Evolutionary conservation across 1,140 invertebrate genomes (phyloP), one percentile per base, ranked within the genome.

Genomic region (Trichogramma pretiosum): DNA sequence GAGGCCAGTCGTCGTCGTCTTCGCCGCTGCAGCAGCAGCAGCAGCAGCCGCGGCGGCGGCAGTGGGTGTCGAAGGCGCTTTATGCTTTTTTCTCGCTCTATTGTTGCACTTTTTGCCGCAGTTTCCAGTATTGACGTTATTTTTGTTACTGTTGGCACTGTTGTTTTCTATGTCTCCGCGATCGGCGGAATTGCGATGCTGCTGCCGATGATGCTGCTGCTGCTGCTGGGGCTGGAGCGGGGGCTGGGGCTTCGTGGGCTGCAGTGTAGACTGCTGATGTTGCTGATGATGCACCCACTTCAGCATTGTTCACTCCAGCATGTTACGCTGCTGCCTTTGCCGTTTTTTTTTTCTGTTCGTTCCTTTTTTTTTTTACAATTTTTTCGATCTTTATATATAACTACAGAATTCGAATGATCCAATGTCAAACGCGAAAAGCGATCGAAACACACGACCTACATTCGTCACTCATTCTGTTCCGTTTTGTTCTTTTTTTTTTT

Each of bases 281-380:
- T 16, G 35, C 17, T 43, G 48, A 33, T 71, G 66, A 48, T 68
- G 67, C 40, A 69, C 67, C 67, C 67, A 72, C 67, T 72, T 72
- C 58, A 72, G 60, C 69, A 72, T 72, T 48, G 43, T 54, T 39
- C 49, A n/a, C n/a, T n/a, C n/a, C n/a, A n/a, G n/a, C n/a, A n/a
- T n/a, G n/a, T n/a, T n/a, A n/a, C n/a, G n/a, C n/a, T n/a, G n/a
- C n/a, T n/a, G n/a, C n/a, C n/a, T n/a, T n/a, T n/a, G n/a, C n/a
- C n/a, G n/a, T n/a, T n/a, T 8, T 21, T 14, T 21, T 18, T 42
- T n/a, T 5, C 16, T n/a, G 32, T n/a, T 34, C 14, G 5, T 34
- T 34, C 32, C 4, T 34, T 34, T n/a, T 4, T 9, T 13, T 28
- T 28, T 13, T 13, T 28, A 28, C n/a, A n/a, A n/a, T n/a, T n/a